Evolutionary conservation across 1,140 invertebrate species (phyloP).

Genomic region (Pseudoatta argentina): DNA sequence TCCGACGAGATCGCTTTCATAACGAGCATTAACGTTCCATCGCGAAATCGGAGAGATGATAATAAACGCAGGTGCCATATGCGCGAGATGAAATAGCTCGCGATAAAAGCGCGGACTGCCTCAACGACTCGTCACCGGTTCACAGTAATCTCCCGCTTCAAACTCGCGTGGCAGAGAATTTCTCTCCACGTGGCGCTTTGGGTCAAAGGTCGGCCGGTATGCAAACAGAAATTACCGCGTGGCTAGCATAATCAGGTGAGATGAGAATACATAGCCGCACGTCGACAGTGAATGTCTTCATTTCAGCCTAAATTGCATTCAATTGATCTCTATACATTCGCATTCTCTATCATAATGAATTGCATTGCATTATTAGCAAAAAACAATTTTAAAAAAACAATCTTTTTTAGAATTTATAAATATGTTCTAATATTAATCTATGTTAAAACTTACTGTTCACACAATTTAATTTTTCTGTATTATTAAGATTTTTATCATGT

Average conservation of each 20-base stretch:
- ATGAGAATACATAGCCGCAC: not conserved
- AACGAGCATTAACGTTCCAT: conserved; percentile 1
- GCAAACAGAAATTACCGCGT: conserved; percentile 37
- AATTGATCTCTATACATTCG: conserved; percentile 15
- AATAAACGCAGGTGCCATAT: conserved; percentile 5
- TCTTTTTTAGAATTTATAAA: not conserved
- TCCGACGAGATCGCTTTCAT: conserved; percentile 7
- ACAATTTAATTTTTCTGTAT: not conserved
- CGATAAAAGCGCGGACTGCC: conserved; percentile 7
- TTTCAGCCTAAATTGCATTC: not conserved
- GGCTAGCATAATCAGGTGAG: conserved; percentile 29
- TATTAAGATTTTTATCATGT: not conserved
- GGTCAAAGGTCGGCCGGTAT: conserved; percentile 25
- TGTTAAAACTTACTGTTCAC: not conserved
- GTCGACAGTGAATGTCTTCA: conserved; percentile 13
- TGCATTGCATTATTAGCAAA: not conserved
- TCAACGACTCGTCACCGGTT: not conserved
- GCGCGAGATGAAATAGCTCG: not conserved
- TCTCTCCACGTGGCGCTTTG: not conserved
- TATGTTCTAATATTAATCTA: not conserved
- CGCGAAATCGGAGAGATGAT: not conserved
- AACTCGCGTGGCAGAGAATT: not conserved
- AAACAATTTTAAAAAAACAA: not conserved
- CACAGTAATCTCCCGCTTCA: conserved; percentile 23
- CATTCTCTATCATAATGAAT: not conserved